Evolutionary conservation across 2,113 vertebrate species (phyloP).

Genomic region (Alces alces): DNA sequence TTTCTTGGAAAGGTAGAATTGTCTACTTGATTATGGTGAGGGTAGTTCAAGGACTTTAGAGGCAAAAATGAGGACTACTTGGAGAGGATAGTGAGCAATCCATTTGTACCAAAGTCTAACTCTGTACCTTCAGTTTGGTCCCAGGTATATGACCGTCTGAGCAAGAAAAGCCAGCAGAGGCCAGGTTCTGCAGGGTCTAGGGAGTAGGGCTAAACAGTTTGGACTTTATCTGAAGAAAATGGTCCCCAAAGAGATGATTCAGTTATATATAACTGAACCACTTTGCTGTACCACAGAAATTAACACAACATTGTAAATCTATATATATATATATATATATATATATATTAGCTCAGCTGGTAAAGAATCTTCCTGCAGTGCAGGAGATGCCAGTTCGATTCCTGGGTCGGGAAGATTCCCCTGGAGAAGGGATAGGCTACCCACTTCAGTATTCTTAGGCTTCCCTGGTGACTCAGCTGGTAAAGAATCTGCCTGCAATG

Average conservation of each 20-base stretch:
- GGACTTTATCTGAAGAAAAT: not conserved
- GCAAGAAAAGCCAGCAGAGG: not conserved
- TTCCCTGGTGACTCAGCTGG: not conserved
- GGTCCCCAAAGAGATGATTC: not conserved
- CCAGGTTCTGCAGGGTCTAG: not conserved
- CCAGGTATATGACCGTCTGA: not conserved
- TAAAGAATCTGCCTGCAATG: not conserved
- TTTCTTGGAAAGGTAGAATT: not conserved
- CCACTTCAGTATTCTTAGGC: not conserved
- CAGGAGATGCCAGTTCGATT: not conserved
- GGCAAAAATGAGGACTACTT: not conserved
- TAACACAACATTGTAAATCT: not conserved
- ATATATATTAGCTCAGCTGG: not conserved
- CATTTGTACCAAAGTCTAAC: not conserved
- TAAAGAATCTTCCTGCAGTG: not conserved
- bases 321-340: not conserved
- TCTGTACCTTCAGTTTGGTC: not conserved
- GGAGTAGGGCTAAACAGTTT: not conserved
- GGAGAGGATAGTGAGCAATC: not conserved
- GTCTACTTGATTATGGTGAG: not conserved
- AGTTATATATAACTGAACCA: not conserved
- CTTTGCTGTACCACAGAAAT: not conserved
- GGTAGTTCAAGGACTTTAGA: not conserved
- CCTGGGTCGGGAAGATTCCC: not conserved
- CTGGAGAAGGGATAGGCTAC: not conserved